A percentile compares a stretch with the other conserved stretches of the same genome.
These are phyloP conservation scores for Scolopax mira DNA, from an alignment of 2,113 vertebrate genomes.

Conservation along the genomic window DNA sequence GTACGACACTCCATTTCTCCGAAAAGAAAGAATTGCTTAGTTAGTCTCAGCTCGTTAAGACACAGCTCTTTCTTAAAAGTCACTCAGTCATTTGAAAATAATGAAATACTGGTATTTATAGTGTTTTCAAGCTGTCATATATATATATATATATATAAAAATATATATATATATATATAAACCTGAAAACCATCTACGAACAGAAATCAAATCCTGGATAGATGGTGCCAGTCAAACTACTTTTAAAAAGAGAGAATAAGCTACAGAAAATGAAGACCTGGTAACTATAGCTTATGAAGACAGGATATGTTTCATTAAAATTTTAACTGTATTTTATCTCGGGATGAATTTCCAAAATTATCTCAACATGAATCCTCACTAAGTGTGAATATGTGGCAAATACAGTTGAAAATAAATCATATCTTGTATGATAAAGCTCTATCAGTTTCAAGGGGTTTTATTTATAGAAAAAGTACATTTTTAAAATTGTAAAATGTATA, in stretches of 20 bases:
- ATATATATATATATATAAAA: background rate
- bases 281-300: constrained; percentile 10
- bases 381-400: constrained; percentile 35
- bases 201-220: constrained; percentile 26
- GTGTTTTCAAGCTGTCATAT: background rate
- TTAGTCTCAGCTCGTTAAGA: background rate
- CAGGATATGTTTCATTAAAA: constrained; percentile 45
- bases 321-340: constrained; percentile 42
- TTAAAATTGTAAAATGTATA: constrained; percentile 52
- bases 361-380: constrained; percentile 34
- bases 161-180: background rate
- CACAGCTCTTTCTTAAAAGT: background rate
- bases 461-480: constrained; percentile 68
- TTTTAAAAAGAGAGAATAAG: constrained; percentile 14
- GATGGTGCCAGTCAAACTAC: constrained; percentile 8
- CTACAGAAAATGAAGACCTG: constrained; percentile 32
- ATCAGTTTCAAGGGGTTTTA: constrained; percentile 42
- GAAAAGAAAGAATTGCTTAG: background rate
- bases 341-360: constrained; percentile 46
- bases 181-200: background rate
- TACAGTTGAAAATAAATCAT: constrained; percentile 39
- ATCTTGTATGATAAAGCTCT: constrained; percentile 38
- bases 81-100: constrained; percentile 11
- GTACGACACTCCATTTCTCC: background rate
- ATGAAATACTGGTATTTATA: constrained; percentile 16